Percentiles rank a stretch among this genome's conserved stretches.
Conservation (phyloP, 2,113 vertebrate species). For the Plecotus auritus region DNA sequence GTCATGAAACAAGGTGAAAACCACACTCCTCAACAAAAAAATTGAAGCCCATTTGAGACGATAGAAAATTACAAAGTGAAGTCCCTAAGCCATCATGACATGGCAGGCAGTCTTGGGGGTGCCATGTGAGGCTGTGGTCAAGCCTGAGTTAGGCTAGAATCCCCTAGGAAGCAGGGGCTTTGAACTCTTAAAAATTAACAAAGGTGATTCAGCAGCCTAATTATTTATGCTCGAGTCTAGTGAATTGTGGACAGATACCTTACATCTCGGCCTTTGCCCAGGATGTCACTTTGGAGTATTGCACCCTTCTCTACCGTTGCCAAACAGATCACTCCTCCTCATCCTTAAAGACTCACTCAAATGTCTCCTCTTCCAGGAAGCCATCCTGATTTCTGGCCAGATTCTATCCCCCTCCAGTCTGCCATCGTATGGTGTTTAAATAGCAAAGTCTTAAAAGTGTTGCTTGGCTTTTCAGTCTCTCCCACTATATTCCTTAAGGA, state of each 20-base stretch:
- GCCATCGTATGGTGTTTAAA: neutral
- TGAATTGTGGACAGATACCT: neutral
- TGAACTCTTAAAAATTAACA: neutral
- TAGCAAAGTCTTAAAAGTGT: neutral
- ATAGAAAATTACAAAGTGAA: slow-evolving; percentile 7
- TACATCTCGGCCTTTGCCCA: neutral
- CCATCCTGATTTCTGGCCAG: neutral
- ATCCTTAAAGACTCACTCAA: neutral
- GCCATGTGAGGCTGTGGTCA: neutral
- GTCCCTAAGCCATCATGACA: neutral
- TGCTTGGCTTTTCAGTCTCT: neutral
- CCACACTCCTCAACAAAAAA: slow-evolving; percentile 62
- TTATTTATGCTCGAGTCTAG: neutral
- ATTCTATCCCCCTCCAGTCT: neutral
- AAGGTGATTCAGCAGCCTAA: neutral
- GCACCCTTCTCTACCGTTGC: neutral
- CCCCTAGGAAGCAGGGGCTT: neutral
- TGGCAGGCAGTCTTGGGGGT: neutral
- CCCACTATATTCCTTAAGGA: neutral
- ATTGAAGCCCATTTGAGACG: slow-evolving; percentile 16
- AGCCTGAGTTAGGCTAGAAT: neutral
- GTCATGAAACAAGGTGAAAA: slow-evolving; percentile 63
- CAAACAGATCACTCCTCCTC: neutral
- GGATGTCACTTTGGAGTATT: neutral
- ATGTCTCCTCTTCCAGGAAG: neutral